phyloP scores from a whole-genome alignment of 2,113 vertebrate species.

The Grus americana region DNA sequence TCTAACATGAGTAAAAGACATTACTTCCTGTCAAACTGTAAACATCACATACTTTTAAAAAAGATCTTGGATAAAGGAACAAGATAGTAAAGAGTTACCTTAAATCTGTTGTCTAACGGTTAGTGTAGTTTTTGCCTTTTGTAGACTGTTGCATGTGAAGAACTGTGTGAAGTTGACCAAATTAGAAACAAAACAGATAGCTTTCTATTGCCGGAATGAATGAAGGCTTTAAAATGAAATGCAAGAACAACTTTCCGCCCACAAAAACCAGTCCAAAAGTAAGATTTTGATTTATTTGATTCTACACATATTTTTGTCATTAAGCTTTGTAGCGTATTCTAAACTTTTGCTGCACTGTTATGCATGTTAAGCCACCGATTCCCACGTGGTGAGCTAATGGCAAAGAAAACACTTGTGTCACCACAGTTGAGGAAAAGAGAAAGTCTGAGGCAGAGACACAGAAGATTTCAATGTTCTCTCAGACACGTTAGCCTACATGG shows the following conservation, averaged over 20 bases:
- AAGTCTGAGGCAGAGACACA: neutral
- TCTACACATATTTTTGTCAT: conserved; percentile 62
- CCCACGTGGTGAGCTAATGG: conserved; percentile 22
- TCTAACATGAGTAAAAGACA: neutral
- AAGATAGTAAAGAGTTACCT: neutral
- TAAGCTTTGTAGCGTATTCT: neutral
- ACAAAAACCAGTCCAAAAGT: conserved; percentile 21
- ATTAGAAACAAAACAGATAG: conserved; percentile 40
- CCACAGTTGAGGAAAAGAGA: neutral
- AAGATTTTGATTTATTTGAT: conserved; percentile 55
- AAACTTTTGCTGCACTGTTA: neutral
- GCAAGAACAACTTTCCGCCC: conserved; percentile 10
- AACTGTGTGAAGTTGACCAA: neutral
- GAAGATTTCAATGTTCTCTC: neutral
- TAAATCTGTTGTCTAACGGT: neutral
- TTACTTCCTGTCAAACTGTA: neutral
- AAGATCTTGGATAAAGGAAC: neutral
- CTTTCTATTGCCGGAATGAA: conserved; percentile 31
- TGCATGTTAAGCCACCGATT: neutral
- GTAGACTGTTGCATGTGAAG: neutral
- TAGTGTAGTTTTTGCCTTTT: neutral
- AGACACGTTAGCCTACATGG: neutral
- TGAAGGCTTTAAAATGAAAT: conserved; percentile 29
- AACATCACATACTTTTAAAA: neutral
- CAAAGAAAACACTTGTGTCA: conserved; percentile 36